Conservation (phyloP, 2,113 vertebrate genomes). For the Lophura nycthemera region DNA sequence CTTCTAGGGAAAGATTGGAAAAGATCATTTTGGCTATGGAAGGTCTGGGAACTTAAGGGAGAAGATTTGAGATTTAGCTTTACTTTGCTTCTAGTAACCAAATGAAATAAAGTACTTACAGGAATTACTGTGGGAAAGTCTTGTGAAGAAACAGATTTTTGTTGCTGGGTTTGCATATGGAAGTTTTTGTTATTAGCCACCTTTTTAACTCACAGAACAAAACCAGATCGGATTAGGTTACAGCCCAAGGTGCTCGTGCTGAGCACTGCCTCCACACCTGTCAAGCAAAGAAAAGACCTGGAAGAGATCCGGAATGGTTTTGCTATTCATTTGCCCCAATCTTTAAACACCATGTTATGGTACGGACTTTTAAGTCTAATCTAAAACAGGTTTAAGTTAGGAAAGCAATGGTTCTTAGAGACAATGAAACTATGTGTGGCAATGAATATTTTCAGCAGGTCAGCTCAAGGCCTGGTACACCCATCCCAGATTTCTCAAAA, state of each 20-base stretch:
- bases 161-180: background rate
- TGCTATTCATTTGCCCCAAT: background rate
- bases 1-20: background rate
- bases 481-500: background rate
- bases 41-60: background rate
- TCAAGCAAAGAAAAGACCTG: background rate
- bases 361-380: background rate
- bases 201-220: background rate
- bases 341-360: background rate
- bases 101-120: background rate
- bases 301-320: background rate
- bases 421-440: background rate
- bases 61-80: background rate
- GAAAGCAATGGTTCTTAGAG: background rate
- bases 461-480: background rate
- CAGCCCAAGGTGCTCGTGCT: background rate
- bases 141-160: background rate
- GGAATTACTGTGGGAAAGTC: background rate
- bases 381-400: background rate
- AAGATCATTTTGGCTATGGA: background rate
- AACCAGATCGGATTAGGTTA: background rate
- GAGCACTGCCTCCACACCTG: background rate
- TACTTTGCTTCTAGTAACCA: background rate
- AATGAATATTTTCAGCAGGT: rapidly evolving
- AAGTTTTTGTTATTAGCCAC: background rate